Base-by-base conservation (phyloP, 2,888 invertebrate species). In the Athetis lepigone region DNA sequence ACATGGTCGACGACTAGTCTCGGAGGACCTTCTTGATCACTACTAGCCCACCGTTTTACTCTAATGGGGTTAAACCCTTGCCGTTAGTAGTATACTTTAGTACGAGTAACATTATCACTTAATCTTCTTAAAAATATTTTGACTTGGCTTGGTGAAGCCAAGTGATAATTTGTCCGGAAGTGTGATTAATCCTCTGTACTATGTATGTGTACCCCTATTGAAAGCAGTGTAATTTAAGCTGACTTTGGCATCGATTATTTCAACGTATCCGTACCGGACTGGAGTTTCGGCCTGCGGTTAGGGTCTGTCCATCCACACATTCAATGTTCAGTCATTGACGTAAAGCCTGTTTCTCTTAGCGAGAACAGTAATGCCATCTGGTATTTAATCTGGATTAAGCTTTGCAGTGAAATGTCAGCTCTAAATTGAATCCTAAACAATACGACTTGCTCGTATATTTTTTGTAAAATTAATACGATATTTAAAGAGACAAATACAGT, bases 181-280 rank as follows among this genome's bases (percentile, higher is more conserved):
- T 27, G 23, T n/a, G n/a, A 16, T 37, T 7, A 21, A 9, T 2
- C 9, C 2, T 9, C 4, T 13, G n/a, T 29, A 52, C 18, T 27
- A 33, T 16, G 29, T 1, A 23, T 27, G 42, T 16, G 29, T 1
- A 23, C n/a, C 23, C 11, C 27, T 13, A 16, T 19, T 11, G 7
- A 18, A 36, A 42, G 21, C 36, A 18, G 21, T 1, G 0, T 27
- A 47, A 47, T 47, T 18, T 13, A 8, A 25, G 29, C 39, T 16
- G 27, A 42, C 19, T 47, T 21, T 21, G 18, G 45, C 54, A 47
- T 47, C 47, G 40, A 47, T 19, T 46, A 64, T 47, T 46, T 33
- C 2, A 13, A 27, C n/a, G 13, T 16, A 19, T 16, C 13, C n/a
- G 13, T 16, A 19, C 19, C 13, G 18, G 19, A 49, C 13, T 42